These are phyloP conservation scores for Orius insidiosus DNA, from an alignment of 1,140 invertebrate genomes.

Conservation along the genomic window DNA sequence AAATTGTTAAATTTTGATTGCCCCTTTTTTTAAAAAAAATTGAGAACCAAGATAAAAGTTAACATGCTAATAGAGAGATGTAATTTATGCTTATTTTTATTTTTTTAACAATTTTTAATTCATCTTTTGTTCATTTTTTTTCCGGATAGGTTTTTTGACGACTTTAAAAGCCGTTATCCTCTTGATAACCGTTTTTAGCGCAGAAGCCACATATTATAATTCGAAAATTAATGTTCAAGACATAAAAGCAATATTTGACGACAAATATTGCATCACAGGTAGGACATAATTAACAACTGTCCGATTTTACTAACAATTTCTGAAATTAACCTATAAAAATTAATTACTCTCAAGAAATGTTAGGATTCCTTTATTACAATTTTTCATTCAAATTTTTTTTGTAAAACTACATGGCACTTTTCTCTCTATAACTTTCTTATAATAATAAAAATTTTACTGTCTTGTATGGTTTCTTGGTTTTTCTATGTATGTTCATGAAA, in stretches of 20 bases:
- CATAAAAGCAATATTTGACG: constrained; percentile 15
- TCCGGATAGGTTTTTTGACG: constrained; percentile 9
- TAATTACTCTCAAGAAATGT: too few relatives aligned
- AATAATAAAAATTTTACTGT: neutral
- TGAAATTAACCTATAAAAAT: neutral
- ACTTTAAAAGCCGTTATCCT: too few relatives aligned
- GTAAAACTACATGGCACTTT: too few relatives aligned
- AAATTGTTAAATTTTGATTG: too few relatives aligned
- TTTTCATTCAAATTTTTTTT: too few relatives aligned
- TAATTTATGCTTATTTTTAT: neutral
- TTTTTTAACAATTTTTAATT: too few relatives aligned
- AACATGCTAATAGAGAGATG: neutral
- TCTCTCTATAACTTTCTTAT: too few relatives aligned
- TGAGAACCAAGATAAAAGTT: too few relatives aligned
- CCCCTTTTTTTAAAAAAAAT: too few relatives aligned
- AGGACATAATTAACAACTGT: constrained; percentile 4
- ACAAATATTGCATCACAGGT: constrained; percentile 15
- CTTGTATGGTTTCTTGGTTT: neutral
- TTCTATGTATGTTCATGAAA: too few relatives aligned
- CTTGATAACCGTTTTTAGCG: too few relatives aligned
- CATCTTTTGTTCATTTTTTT: constrained; percentile 8
- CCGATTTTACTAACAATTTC: neutral
- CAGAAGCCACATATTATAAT: constrained; percentile 8
- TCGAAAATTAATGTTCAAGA: constrained; percentile 9
- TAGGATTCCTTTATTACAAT: too few relatives aligned